These are phyloP conservation scores for Chironomus striatipennis DNA, from an alignment of 1,140 invertebrate genomes.

Conservation along the genomic window DNA sequence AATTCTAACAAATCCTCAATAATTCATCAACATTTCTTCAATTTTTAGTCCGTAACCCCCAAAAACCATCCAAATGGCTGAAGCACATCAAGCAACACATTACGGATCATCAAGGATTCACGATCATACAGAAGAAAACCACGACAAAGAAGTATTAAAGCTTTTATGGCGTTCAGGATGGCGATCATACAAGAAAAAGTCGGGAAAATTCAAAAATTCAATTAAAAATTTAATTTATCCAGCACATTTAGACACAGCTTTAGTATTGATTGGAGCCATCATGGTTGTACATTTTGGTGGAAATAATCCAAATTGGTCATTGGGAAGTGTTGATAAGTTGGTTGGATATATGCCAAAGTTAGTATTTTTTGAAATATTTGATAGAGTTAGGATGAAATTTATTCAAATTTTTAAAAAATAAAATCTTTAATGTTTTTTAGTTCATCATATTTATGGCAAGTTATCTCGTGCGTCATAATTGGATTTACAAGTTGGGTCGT, in stretches of 20 bases:
- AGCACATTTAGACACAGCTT: neutral
- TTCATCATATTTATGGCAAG: neutral
- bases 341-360: neutral
- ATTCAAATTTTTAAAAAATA: neutral
- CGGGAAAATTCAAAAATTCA: neutral
- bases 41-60: too few species aligned
- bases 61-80: neutral
- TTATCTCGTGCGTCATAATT: neutral
- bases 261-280: neutral
- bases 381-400: neutral
- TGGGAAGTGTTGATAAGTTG: neutral
- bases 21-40: too few species aligned
- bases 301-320: neutral
- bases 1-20: too few species aligned
- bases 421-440: neutral
- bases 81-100: constrained; percentile 5
- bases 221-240: neutral
- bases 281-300: neutral
- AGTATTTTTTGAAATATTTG: neutral
- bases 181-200: neutral
- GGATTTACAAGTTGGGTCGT: neutral
- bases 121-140: neutral
- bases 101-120: neutral
- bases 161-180: neutral
- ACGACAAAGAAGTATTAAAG: neutral